Evolutionary conservation across 2,797 vertebrate species (phyloP).

Genomic region (Coilia nasus): DNA sequence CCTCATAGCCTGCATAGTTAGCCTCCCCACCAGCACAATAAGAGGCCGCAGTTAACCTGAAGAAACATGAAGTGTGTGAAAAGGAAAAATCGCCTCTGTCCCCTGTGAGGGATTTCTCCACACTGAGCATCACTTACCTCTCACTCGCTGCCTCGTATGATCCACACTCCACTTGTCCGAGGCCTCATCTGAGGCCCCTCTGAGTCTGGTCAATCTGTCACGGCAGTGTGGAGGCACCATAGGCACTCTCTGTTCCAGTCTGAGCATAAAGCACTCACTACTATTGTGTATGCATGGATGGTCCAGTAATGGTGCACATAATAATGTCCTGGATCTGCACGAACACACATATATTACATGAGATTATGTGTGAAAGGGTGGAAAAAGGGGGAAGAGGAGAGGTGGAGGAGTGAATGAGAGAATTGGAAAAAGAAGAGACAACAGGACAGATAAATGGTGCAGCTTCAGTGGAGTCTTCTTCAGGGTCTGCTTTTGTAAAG

Average conservation of each 20-base stretch:
- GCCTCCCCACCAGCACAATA: neutral
- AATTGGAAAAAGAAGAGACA: neutral
- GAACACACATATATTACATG: neutral
- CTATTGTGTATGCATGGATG: neutral
- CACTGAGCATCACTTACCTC: neutral
- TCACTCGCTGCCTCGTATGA: neutral
- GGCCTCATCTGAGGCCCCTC: neutral
- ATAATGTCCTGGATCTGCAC: neutral
- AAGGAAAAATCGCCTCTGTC: neutral
- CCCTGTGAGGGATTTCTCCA: neutral
- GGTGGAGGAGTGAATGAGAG: neutral
- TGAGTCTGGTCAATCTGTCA: constrained; percentile 8
- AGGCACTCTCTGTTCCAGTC: neutral
- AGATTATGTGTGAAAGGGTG: neutral
- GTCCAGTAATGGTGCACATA: neutral
- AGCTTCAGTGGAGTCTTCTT: neutral
- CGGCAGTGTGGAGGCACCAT: neutral
- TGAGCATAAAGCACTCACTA: neutral
- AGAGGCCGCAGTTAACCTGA: neutral
- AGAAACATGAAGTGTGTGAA: too few relatives aligned
- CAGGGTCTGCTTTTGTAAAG: neutral
- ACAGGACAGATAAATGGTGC: neutral
- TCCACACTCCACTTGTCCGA: neutral
- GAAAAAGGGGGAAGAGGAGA: neutral
- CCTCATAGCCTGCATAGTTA: neutral